Evolutionary conservation across 2,797 vertebrate species (phyloP).

Genomic region (Notoglanidium macrostoma): DNA sequence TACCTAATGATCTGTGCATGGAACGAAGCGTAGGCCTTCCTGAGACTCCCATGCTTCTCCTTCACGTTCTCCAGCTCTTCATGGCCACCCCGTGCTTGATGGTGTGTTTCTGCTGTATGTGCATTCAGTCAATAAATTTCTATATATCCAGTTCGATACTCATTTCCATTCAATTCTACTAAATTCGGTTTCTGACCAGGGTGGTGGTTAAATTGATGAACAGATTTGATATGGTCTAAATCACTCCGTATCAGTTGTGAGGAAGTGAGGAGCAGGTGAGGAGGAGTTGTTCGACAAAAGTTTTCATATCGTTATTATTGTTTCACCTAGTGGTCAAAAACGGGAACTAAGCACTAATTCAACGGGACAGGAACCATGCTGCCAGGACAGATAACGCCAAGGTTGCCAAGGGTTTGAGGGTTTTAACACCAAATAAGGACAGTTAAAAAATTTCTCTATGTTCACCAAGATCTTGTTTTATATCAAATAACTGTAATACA

Average conservation of each 20-base stretch:
- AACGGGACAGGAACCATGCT: neutral
- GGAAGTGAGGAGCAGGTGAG: neutral
- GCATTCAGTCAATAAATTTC: conserved; percentile 93
- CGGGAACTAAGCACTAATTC: neutral
- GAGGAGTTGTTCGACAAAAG: neutral
- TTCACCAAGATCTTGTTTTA: neutral
- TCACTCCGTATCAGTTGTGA: neutral
- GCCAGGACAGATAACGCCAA: neutral
- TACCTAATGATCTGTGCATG: conserved; percentile 50
- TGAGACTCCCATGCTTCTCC: conserved; percentile 64
- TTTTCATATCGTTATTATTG: no score
- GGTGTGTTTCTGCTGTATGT: conserved; percentile 95
- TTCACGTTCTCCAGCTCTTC: conserved; percentile 67
- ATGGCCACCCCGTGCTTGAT: conserved; percentile 84
- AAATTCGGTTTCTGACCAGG: neutral
- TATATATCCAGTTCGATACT: conserved; percentile 66
- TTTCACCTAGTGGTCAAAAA: no score
- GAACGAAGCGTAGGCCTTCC: conserved; percentile 57
- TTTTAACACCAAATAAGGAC: neutral
- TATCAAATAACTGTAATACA: neutral
- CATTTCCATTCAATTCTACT: neutral
- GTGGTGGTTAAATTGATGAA: neutral
- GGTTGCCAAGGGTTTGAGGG: neutral
- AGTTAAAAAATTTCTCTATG: neutral
- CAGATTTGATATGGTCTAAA: neutral